Conservation (phyloP, 2,113 vertebrate genomes). For the Semicossyphus pulcher region DNA sequence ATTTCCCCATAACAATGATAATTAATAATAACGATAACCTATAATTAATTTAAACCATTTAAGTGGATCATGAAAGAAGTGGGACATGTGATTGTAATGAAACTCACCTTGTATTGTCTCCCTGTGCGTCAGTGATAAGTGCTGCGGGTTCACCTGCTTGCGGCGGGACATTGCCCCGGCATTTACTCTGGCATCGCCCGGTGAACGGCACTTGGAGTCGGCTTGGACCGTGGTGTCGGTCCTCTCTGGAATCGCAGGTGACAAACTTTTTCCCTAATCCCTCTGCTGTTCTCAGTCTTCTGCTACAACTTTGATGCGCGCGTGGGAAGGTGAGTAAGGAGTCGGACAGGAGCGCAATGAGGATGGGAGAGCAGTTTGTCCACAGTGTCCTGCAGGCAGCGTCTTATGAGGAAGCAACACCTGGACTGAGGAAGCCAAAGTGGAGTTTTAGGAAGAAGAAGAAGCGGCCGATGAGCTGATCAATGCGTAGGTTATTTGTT, state of each 20-base stretch:
- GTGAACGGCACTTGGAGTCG: slow-evolving; percentile 91
- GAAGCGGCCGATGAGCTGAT: slow-evolving; percentile 17
- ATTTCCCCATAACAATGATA: not conserved
- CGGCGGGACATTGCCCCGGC: slow-evolving; percentile 99
- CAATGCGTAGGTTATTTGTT: slow-evolving; percentile 31
- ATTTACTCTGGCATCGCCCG: slow-evolving; percentile 99
- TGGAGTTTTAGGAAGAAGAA: slow-evolving; percentile 53
- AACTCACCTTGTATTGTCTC: slow-evolving; percentile 95
- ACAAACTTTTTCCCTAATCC: slow-evolving; percentile 64
- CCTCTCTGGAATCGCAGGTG: slow-evolving; percentile 63
- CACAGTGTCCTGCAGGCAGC: slow-evolving; percentile 62
- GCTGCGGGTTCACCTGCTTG: slow-evolving; percentile 99
- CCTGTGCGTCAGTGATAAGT: slow-evolving; percentile 95
- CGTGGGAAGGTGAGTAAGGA: slow-evolving; percentile 33
- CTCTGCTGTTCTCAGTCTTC: slow-evolving; percentile 39
- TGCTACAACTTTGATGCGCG: slow-evolving; percentile 50
- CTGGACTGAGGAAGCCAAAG: slow-evolving; percentile 70
- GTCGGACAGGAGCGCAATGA: slow-evolving; percentile 45
- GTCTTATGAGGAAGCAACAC: slow-evolving; percentile 62
- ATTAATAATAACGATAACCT: not conserved
- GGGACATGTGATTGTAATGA: not conserved
- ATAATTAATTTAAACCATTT: not conserved
- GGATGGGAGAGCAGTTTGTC: slow-evolving; percentile 55
- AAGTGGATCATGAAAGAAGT: not conserved
- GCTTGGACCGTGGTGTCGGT: slow-evolving; percentile 85